These are phyloP conservation scores for Chaitophorus viminalis DNA, from an alignment of 2,888 invertebrate genomes.

Conservation along the genomic window DNA sequence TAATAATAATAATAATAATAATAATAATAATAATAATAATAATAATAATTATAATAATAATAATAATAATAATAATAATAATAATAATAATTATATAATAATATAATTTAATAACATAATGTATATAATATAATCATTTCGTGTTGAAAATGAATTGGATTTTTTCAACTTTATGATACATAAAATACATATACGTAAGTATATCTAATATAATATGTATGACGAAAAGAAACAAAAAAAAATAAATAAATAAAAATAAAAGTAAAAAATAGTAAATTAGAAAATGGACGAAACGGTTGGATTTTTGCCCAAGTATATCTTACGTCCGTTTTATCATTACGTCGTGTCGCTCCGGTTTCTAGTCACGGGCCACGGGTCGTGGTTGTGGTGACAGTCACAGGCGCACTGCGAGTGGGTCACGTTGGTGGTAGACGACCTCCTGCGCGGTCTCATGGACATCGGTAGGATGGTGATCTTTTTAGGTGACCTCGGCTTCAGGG, in stretches of 20 bases:
- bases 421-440: conserved; percentile 51
- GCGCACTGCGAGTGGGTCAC: conserved; percentile 68
- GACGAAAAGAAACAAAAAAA: background rate
- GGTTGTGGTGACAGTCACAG: conserved; percentile 33
- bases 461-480: conserved; percentile 86
- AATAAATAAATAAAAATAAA: no score
- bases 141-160: no score
- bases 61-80: background rate
- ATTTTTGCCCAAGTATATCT: background rate
- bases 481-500: conserved; percentile 80
- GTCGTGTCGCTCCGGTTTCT: conserved; percentile 47
- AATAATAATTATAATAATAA: background rate
- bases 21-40: background rate
- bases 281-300: background rate
- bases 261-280: background rate
- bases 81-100: background rate
- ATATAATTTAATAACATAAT: background rate
- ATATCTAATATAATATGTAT: background rate
- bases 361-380: conserved; percentile 30
- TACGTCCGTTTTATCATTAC: background rate
- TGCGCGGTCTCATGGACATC: conserved; percentile 56
- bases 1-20: background rate
- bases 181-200: background rate
- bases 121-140: background rate
- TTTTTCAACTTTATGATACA: no score